Evolutionary conservation across 2,113 vertebrate genomes (phyloP), one percentile per base, ranked within the genome.

Genomic region (Pogonocichla stellata): DNA sequence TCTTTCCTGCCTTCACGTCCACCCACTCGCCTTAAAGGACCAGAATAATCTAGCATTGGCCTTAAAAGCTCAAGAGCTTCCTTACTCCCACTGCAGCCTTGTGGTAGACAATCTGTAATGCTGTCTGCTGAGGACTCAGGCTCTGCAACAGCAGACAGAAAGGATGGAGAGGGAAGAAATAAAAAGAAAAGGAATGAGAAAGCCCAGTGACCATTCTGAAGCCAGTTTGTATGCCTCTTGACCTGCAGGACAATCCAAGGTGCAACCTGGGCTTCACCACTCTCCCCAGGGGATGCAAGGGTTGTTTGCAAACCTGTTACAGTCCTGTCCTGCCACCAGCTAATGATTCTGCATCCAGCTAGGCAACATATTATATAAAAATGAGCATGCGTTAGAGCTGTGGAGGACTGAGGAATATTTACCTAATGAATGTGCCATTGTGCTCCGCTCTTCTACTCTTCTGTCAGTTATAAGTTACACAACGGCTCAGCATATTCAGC

Each of bases 1-100:
- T 74, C 67, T 36, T 77, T 73, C 56, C n/a, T 53, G 23, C 38
- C 56, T 73, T 86, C 38, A 82, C 31, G 8, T 40, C 8, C 69
- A 87, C 65, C 6, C 42, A 53, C 19, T n/a, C 51, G 58, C 87
- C 81, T 91, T 67, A 90, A 60, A 84, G 82, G 90, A 92, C 75
- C 64, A 94, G 87, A 95, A 88, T 93, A 93, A 96, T 71, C 79
- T 74, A 93, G 82, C 75, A 95, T 93, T 94, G 90, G 79, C 90
- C 92, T 93, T 93, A 95, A 90, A 94, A 92, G 43, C 90, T 92
- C 80, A 87, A 91, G 78, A 91, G 54, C 65, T 78, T 93, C 79
- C 81, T 88, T 80, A 94, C 90, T 96, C 88, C 90, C 85, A 94
- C 69, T 73, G 38, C 71, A 93, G 47, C 74, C 67, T 80, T 80